Conservation (phyloP, 2,797 vertebrate species). For the Melanotaenia pygmaea region DNA sequence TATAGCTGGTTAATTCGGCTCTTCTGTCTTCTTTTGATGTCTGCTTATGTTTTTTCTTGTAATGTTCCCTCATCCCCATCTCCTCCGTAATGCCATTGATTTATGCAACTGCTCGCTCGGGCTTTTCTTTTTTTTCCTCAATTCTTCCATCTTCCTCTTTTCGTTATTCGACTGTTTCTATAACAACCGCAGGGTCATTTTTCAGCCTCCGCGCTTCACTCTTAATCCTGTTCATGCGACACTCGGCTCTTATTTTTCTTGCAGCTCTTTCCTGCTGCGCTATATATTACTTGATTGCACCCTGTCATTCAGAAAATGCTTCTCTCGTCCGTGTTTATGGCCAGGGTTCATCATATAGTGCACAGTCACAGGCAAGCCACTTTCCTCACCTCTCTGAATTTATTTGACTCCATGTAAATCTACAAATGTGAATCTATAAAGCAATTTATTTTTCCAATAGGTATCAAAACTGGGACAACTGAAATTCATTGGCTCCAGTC, state of each 20-base stretch:
- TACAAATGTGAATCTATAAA: background rate
- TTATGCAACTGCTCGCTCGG: conserved; percentile 52
- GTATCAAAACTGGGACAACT: conserved; percentile 14
- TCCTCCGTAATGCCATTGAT: conserved; percentile 60
- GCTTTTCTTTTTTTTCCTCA: conserved; percentile 35
- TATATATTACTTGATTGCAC: conserved; percentile 30
- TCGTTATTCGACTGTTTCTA: conserved; percentile 61
- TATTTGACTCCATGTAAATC: background rate
- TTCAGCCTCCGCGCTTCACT: conserved; percentile 43
- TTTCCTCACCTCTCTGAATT: conserved; percentile 5
- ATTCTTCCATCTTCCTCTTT: conserved; percentile 41
- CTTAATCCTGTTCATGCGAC: conserved; percentile 49
- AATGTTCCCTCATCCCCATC: conserved; percentile 8
- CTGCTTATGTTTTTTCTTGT: conserved; percentile 37
- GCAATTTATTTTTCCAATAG: background rate
- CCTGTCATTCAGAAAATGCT: conserved; percentile 25
- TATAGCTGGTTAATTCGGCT: conserved; percentile 51
- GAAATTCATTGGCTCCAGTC: conserved; percentile 14
- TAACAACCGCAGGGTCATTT: conserved; percentile 64
- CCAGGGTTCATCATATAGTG: background rate
- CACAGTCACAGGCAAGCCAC: background rate
- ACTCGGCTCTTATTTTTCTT: conserved; percentile 25
- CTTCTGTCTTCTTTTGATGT: conserved; percentile 56
- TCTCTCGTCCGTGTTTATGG: background rate
- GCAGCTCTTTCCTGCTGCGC: conserved; percentile 17